A percentile compares a stretch with the other conserved stretches of the same genome.
Evolutionary conservation across 2,797 vertebrate species (phyloP).

Genomic region (Poecile montanus): DNA sequence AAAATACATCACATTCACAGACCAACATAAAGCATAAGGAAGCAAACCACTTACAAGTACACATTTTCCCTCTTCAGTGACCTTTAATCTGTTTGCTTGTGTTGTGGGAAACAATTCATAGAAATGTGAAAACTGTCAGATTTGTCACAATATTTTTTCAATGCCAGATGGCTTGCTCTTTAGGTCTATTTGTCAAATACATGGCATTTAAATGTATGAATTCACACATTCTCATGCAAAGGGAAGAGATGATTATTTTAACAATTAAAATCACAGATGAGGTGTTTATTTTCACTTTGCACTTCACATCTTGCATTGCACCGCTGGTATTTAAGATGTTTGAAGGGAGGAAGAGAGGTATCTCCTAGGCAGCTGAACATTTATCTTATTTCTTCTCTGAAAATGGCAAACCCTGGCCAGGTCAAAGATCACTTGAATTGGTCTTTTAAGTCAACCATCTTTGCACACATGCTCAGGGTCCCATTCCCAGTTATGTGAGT

Average conservation of each 20-base stretch:
- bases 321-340: rapidly evolving
- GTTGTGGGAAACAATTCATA: not conserved
- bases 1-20: not conserved
- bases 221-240: not conserved
- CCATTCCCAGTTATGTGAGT: not conserved
- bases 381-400: not conserved
- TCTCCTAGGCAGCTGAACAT: not conserved
- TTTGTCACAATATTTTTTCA: not conserved
- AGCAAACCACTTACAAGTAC: not conserved
- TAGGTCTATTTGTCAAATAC: not conserved
- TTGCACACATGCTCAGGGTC: not conserved
- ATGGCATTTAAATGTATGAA: not conserved
- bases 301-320: not conserved
- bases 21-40: not conserved
- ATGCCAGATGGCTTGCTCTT: not conserved
- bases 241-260: not conserved
- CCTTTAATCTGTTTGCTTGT: slow-evolving; percentile 4
- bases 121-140: not conserved
- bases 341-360: not conserved
- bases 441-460: not conserved
- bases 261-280: not conserved
- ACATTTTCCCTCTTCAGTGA: not conserved
- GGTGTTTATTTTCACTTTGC: not conserved
- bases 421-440: not conserved
- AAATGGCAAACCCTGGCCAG: not conserved